Evolutionary conservation across 2,113 vertebrate genomes (phyloP).

Genomic region (Nesospiza acunhae): DNA sequence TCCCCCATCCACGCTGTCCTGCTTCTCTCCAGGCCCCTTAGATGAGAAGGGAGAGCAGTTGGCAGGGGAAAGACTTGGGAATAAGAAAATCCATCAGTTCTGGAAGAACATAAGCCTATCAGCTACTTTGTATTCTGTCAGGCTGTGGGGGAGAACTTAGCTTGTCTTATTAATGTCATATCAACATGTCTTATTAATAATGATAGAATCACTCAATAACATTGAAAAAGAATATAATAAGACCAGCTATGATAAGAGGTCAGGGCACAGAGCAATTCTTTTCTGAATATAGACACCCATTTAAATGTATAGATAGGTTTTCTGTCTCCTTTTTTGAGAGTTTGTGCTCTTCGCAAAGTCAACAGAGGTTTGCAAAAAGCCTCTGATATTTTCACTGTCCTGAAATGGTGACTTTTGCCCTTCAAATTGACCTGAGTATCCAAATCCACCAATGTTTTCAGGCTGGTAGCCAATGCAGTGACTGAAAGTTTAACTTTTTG

Average conservation of each 20-base stretch:
- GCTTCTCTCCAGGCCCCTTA: background rate
- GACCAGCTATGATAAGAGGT: background rate
- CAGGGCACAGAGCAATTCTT: background rate
- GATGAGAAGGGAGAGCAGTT: background rate
- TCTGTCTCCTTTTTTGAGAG: background rate
- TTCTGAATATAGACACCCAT: background rate
- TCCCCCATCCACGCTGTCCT: background rate
- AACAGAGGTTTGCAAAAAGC: background rate
- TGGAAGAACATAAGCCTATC: background rate
- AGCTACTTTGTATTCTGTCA: conserved; percentile 22
- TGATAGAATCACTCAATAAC: background rate
- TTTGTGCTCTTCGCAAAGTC: background rate
- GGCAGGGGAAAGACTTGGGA: background rate
- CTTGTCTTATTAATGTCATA: conserved; percentile 38
- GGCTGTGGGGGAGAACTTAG: background rate
- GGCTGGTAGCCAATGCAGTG: background rate
- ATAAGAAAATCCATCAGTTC: background rate
- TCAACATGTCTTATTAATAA: conserved; percentile 35
- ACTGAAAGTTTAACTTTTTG: background rate
- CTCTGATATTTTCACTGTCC: background rate
- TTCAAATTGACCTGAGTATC: background rate
- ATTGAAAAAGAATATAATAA: background rate
- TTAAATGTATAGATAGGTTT: background rate
- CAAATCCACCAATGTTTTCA: background rate
- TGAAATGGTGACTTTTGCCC: background rate